Percentiles rank a stretch among this genome's conserved stretches.
phyloP scores from a whole-genome alignment of 2,797 vertebrate species.

The Pyrocephalus nanus region DNA sequence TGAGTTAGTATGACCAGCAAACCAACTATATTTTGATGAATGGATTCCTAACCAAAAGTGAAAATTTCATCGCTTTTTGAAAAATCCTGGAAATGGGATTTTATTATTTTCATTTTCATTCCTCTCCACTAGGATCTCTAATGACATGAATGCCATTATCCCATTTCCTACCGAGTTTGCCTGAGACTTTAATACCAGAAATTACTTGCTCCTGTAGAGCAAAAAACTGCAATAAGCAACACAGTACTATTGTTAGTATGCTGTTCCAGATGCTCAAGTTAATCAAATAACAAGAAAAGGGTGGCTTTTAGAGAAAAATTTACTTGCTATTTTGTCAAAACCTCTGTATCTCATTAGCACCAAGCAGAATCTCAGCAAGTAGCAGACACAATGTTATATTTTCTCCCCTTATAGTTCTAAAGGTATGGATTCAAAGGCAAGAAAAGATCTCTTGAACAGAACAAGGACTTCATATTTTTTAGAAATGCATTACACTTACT shows the following conservation, averaged over 20 bases:
- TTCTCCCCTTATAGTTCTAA: neutral
- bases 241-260: neutral
- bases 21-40: neutral
- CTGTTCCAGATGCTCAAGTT: neutral
- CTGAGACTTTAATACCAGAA: neutral
- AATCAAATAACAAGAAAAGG: neutral
- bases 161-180: neutral
- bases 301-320: neutral
- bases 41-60: neutral
- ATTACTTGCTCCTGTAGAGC: neutral
- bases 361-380: neutral
- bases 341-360: neutral
- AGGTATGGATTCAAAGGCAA: neutral
- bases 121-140: neutral
- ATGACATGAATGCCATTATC: neutral
- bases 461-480: neutral
- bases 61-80: neutral
- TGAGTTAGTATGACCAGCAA: neutral
- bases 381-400: neutral
- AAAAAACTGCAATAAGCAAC: neutral
- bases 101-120: neutral
- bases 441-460: neutral
- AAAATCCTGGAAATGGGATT: fast-evolving
- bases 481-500: neutral
- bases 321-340: neutral